These are phyloP conservation scores for Sapajus apella DNA, from an alignment of 2,113 vertebrate genomes.

Conservation along the genomic window DNA sequence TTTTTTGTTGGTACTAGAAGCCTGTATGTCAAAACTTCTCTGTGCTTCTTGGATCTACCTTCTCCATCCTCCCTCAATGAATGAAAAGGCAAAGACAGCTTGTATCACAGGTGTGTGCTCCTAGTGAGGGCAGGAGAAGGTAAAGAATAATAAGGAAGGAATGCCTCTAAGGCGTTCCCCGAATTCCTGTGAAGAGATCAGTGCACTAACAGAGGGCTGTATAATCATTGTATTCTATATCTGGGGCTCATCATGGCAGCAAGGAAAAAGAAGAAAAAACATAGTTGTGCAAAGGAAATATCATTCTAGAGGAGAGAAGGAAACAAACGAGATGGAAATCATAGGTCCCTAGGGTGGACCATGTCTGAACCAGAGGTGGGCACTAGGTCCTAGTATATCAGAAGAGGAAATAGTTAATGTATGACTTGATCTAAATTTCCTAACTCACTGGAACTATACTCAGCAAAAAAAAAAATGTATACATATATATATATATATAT, in stretches of 20 bases:
- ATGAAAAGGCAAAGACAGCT: neutral
- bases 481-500: neutral
- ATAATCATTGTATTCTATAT: neutral
- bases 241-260: neutral
- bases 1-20: neutral
- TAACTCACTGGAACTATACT: neutral
- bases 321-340: neutral
- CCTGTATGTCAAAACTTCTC: neutral
- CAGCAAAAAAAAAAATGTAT: neutral
- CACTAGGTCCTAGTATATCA: neutral
- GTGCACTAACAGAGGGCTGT: too few relatives aligned
- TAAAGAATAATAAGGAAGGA: fast-evolving
- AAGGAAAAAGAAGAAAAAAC: neutral
- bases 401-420: neutral
- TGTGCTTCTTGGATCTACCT: neutral
- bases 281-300: neutral
- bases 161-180: fast-evolving
- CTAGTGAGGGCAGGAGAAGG: neutral
- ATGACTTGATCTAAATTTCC: neutral
- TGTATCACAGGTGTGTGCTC: neutral
- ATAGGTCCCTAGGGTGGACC: neutral
- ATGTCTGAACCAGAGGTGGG: neutral
- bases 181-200: neutral
- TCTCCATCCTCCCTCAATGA: neutral
- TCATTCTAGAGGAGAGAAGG: neutral